Evolutionary conservation across 2,888 invertebrate genomes (phyloP).

Genomic region (Panzeria rudis): DNA sequence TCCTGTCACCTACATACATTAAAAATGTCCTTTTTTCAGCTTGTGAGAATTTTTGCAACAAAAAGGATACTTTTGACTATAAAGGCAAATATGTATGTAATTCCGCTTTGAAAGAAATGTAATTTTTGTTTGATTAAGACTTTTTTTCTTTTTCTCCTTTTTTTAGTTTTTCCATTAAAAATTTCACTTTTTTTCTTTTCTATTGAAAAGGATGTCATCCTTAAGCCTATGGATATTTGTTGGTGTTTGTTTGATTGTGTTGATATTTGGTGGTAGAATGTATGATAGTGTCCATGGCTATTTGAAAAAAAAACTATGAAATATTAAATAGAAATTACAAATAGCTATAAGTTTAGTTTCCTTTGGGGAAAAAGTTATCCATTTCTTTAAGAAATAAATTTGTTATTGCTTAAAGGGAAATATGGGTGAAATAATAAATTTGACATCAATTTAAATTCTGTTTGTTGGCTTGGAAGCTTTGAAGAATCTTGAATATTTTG

Average conservation of each 20-base stretch:
- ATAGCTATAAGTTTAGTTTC: not conserved
- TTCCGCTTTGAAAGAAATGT: conserved; percentile 44
- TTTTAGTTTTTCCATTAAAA: conserved; percentile 14
- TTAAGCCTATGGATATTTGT: conserved; percentile 35
- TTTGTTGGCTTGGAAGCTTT: not conserved
- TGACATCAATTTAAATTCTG: not conserved
- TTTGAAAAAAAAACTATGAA: not conserved
- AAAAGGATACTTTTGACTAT: not conserved
- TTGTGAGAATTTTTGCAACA: not conserved
- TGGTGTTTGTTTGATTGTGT: not conserved
- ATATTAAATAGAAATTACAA: conserved; percentile 4
- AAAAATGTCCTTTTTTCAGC: conserved; percentile 24
- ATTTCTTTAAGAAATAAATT: not conserved
- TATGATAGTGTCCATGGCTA: not conserved
- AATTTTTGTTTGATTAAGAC: conserved; percentile 65
- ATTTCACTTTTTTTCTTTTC: conserved; percentile 28
- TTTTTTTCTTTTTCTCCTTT: not conserved
- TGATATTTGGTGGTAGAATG: not conserved
- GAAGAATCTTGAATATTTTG: not conserved
- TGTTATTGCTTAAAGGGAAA: not conserved
- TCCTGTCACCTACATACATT: conserved; percentile 46
- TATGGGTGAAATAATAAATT: not conserved
- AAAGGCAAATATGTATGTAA: not conserved
- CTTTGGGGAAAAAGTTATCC: conserved; percentile 1
- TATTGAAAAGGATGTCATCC: conserved; percentile 43